Conservation (phyloP, 2,797 vertebrate species). For the Hybognathus amarus region DNA sequence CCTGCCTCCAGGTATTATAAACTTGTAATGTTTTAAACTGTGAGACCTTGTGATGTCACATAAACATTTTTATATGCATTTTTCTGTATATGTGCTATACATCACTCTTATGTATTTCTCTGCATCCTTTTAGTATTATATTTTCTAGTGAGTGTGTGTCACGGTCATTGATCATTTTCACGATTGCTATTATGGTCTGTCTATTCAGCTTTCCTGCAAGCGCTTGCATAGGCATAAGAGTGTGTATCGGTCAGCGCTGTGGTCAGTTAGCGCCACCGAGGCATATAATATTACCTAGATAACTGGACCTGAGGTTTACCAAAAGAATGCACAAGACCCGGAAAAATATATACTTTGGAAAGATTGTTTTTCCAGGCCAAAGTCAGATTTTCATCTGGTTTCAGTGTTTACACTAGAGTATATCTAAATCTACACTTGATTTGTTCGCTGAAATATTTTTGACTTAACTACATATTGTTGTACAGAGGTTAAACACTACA, state of each 20-base stretch:
- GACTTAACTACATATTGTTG: not conserved
- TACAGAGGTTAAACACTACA: constrained; percentile 16
- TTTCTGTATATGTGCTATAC: not conserved
- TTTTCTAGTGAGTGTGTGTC: not conserved
- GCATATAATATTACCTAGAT: constrained; percentile 3
- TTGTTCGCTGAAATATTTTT: not conserved
- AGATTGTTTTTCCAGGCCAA: constrained; percentile 20
- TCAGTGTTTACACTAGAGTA: constrained; percentile 14
- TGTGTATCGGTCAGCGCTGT: constrained; percentile 22
- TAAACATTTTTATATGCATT: not conserved
- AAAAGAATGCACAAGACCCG: constrained; percentile 28
- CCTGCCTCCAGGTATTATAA: no score
- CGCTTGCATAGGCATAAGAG: not conserved
- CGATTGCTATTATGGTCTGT: not conserved
- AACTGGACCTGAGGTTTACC: constrained; percentile 45
- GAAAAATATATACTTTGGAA: not conserved
- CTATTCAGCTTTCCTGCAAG: not conserved
- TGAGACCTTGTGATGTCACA: not conserved
- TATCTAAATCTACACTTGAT: not conserved
- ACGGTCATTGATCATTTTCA: not conserved
- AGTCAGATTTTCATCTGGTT: constrained; percentile 15
- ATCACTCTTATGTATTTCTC: not conserved
- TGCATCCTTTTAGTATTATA: not conserved
- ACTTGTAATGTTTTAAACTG: no score
- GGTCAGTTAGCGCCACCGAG: constrained; percentile 31